Base-by-base conservation (phyloP, 2,113 vertebrate species). In the Conger conger region DNA sequence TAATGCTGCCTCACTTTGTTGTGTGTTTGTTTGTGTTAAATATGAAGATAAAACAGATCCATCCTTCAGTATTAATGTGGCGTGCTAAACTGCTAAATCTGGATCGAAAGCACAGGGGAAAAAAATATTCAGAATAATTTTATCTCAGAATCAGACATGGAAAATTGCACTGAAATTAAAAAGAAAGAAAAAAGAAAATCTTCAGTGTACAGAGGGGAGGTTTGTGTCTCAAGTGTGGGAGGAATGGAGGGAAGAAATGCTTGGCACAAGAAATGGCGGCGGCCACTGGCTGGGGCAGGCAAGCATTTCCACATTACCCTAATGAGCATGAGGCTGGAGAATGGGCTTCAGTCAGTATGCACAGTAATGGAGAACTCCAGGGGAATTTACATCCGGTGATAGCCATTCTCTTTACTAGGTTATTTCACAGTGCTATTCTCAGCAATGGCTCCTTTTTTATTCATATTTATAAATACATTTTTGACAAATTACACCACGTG, bases 201-300 rank as follows among this genome's bases (percentile, higher is more conserved):
- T 73, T 73, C n/a, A 73, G 27, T 73, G 4, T 73, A 23, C 68
- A 73, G 40, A 36, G 42, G 42, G 50, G 27, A 38, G 73, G 18
- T 30, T 30, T 11, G 20, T 77, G 50, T 81, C 35, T 76, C 54
- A 37, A 76, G 80, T 16, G 76, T 36, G 54, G 80, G 68, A 85
- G 50, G 60, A 50, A 76, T 76, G 63, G 53, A 30, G 30, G 30
- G 60, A 68, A 76, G 30, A 42, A 68, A 76, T 84, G 57, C 40
- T 45, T 54, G 84, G 80, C 30, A 76, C 13, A 6, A 17, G 30
- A n/a, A 27, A 20, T 76, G 63, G 38, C 30, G 40, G 17, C 37
- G 81, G 63, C 38, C 37, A n/a, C 53, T 63, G 20, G 18, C 50
- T 63, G 53, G 40, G 83, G 68, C 77, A 84, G 27, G 77, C 36